phyloP scores from a whole-genome alignment of 2,113 vertebrate species.

The Romanogobio albipinnatus region DNA sequence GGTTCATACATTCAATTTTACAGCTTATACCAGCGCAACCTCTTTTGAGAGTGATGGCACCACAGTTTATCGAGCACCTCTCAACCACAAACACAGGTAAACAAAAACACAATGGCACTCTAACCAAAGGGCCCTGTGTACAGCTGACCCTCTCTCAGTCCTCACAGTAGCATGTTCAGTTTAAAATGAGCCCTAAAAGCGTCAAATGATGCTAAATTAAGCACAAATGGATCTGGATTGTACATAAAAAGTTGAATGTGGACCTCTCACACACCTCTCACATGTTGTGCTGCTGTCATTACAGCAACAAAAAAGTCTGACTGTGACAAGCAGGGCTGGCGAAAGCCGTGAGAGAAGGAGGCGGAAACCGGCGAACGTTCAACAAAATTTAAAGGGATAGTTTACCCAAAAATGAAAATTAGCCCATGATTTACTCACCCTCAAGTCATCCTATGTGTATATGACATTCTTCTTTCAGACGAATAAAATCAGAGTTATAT shows the following conservation, averaged over 20 bases:
- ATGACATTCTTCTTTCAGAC: too few relatives aligned
- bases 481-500: too few relatives aligned
- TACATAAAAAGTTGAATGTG: constrained; percentile 1
- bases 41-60: constrained; percentile 36
- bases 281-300: neutral
- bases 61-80: constrained; percentile 60
- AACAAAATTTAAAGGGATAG: too few relatives aligned
- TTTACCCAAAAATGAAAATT: too few relatives aligned
- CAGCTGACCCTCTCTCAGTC: constrained; percentile 55
- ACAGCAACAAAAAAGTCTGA: neutral
- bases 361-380: too few relatives aligned
- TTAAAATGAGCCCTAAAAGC: constrained; percentile 56
- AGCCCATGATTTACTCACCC: too few relatives aligned
- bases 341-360: too few relatives aligned
- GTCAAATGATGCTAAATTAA: constrained; percentile 55
- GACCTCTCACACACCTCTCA: neutral
- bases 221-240: constrained; percentile 50
- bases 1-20: constrained; percentile 43
- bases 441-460: too few relatives aligned
- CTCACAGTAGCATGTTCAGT: constrained; percentile 48
- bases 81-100: constrained; percentile 64
- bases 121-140: constrained; percentile 46
- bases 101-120: constrained; percentile 66
- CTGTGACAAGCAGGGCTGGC: too few relatives aligned
- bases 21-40: constrained; percentile 38